Base-by-base conservation (phyloP, 2,113 vertebrate genomes). In the Morphnarchus princeps region DNA sequence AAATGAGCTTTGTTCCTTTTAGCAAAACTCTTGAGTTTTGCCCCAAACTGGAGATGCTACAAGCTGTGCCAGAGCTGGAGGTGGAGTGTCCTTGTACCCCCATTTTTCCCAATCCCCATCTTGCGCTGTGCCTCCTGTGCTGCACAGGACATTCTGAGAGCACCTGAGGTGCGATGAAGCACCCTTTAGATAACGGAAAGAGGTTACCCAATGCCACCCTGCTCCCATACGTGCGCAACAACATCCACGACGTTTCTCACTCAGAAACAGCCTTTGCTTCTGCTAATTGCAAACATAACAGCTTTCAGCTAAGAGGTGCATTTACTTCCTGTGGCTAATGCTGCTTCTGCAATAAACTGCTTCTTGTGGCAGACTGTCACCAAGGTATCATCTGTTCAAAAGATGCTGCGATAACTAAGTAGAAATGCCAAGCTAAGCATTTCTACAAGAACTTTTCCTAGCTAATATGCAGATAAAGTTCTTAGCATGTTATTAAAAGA, bases 201-300 rank as follows among this genome's bases (percentile, higher is more conserved):
- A 38, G 21, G 19, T 55, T 73, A 36, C 34, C 25, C 47, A 67
- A 26, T 79, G 59, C 76, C 58, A 62, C 50, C 31, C 67, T 67
- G 50, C n/a, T 88, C 32, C 71, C 0, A 0, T 58, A 18, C 0
- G 0, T 22, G 34, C 3, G 0, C 52, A 65, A 38, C 31, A 61
- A 34, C 25, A 43, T 74, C 69, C 47, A 38, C 0, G 0, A 29
- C 54, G 40, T 0, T 95, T 77, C 70, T 89, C 9, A 0, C 70
- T 57, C 52, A 70, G 58, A 87, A 91, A 58, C 6, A 16, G 32
- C 85, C 70, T 95, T 90, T 69, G 49, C 70, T 66, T 82, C 77
- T 84, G 49, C 71, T 85, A 18, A 82, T 58, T 82, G 83, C 77
- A 65, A 89, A 14, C 52, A 19, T 52, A 91, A 74, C 57, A 65